Evolutionary conservation across 2,888 invertebrate genomes (phyloP), one percentile per base, ranked within the genome.

Genomic region (Steinernema carpocapsae): DNA sequence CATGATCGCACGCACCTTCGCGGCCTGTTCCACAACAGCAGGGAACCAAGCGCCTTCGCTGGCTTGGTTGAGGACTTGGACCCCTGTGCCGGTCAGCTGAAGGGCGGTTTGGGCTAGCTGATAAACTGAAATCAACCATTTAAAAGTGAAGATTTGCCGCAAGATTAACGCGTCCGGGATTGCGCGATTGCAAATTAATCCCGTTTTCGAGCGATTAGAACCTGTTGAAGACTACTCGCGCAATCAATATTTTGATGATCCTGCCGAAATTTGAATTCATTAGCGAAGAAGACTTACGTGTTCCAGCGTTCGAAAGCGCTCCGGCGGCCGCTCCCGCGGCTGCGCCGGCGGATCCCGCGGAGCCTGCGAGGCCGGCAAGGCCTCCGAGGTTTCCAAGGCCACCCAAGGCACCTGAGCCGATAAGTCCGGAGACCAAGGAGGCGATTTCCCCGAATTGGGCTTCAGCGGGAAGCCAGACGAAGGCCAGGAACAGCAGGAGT

Each of bases 371-470:
- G n/a, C 79, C 77, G 46, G 79, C 81, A 10, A 76, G 24, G 0
- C 78, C 78, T 2, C 77, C 77, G 32, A 64, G 64, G 32, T 32
- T 64, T n/a, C 70, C 45, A 14, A 19, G 22, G 37, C 73, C 52
- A 71, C 73, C 52, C n/a, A 70, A 19, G 7, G 72, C 48, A 26
- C 72, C 74, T 29, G 71, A 42, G 24, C 80, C 80, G 14, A 84
- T 70, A 1, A 84, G 72, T 0, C 81, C 80, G 17, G 83, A 80
- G 29, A 84, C 82, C 0, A 85, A 73, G 12, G 84, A 84, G 24
- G 85, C 85, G 37, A 85, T 85, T 46, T 85, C 85, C n/a, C 83
- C 85, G 46, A 85, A 85, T 71, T 85, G 85, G 24, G 79, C 81
- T 56, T 76, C 51, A 10, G 76, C 74, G 64, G 64, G 64, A 14